Evolutionary conservation across 2,113 vertebrate species (phyloP).

Genomic region (Blennius ocellaris): DNA sequence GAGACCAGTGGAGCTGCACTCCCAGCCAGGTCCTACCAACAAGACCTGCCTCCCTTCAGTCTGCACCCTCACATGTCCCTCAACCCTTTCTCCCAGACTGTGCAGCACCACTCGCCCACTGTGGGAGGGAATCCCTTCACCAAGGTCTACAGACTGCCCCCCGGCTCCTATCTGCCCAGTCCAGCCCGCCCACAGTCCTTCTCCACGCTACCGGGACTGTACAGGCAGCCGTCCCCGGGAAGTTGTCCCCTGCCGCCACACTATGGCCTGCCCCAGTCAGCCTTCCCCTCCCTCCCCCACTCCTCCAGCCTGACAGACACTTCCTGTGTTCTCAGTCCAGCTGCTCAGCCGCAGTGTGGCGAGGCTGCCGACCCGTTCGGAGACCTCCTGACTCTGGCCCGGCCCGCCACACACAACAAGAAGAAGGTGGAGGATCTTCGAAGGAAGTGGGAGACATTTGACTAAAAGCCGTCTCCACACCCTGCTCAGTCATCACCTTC

Average conservation of each 20-base stretch:
- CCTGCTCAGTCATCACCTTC: too few relatives aligned
- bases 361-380: constrained; percentile 91
- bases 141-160: constrained; percentile 76
- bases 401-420: constrained; percentile 80
- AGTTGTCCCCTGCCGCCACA: constrained; percentile 69
- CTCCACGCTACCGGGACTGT: constrained; percentile 85
- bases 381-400: constrained; percentile 90
- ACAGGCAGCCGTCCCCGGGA: constrained; percentile 82
- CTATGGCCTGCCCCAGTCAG: constrained; percentile 41
- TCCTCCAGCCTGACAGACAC: constrained; percentile 72
- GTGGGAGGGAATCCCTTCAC: constrained; percentile 86
- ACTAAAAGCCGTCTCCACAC: constrained; percentile 70
- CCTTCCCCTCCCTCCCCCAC: constrained; percentile 52
- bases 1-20: constrained; percentile 54
- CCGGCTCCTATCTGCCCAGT: constrained; percentile 78
- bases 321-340: constrained; percentile 51
- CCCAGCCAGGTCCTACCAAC: constrained; percentile 79
- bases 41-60: constrained; percentile 66
- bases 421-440: constrained; percentile 91
- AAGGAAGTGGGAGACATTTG: constrained; percentile 95
- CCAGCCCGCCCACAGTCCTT: constrained; percentile 78
- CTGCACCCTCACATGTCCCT: constrained; percentile 82
- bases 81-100: constrained; percentile 88
- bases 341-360: constrained; percentile 67
- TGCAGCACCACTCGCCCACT: constrained; percentile 81